A percentile compares a stretch with the other conserved stretches of the same genome.
These are phyloP conservation scores for Nyctibius bracteatus DNA, from an alignment of 2,113 vertebrate species.

Conservation along the genomic window DNA sequence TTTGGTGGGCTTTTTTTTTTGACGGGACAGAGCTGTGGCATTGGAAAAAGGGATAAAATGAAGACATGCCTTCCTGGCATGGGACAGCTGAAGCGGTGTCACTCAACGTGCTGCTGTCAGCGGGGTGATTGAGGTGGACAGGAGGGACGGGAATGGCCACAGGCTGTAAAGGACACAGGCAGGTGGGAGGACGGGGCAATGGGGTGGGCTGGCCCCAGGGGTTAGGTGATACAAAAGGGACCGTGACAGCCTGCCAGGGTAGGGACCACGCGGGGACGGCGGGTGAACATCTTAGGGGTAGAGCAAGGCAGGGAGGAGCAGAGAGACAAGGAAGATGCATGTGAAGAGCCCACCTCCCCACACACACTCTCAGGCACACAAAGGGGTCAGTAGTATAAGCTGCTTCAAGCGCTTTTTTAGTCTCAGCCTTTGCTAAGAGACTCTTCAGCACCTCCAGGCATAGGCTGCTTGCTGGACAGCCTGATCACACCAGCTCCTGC, in stretches of 20 bases:
- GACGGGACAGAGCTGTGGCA: neutral
- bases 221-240: slow-evolving; percentile 84
- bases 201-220: slow-evolving; percentile 51
- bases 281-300: neutral
- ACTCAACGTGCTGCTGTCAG: slow-evolving; percentile 86
- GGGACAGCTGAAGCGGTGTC: slow-evolving; percentile 93
- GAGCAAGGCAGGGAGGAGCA: neutral
- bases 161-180: slow-evolving; percentile 92
- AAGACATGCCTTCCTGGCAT: neutral
- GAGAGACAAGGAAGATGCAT: rapidly evolving
- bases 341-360: neutral
- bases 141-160: slow-evolving; percentile 83
- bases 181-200: slow-evolving; percentile 79
- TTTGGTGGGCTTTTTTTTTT: neutral
- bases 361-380: rapidly evolving
- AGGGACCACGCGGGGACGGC: neutral
- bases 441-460: slow-evolving; percentile 26
- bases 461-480: slow-evolving; percentile 58
- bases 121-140: slow-evolving; percentile 93
- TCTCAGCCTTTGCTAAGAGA: slow-evolving; percentile 14
- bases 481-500: slow-evolving; percentile 49
- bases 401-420: slow-evolving; percentile 56
- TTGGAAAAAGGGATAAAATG: slow-evolving; percentile 27
- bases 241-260: neutral
- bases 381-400: neutral